These are phyloP conservation scores for Sebastes goodei DNA, from an alignment of 2,797 vertebrate species.

Conservation along the genomic window DNA sequence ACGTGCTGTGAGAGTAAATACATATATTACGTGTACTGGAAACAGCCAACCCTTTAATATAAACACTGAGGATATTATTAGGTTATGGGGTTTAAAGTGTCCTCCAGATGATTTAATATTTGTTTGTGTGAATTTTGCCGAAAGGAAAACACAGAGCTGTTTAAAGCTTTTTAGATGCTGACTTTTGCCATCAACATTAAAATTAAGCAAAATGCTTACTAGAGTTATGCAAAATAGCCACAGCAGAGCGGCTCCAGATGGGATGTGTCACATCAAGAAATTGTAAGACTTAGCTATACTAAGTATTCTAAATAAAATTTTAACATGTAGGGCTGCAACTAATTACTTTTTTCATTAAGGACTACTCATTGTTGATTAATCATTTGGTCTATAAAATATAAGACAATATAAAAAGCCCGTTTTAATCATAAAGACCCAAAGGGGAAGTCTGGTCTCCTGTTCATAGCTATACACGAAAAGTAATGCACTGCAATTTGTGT, in stretches of 20 bases:
- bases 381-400: background rate
- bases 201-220: conserved; percentile 2
- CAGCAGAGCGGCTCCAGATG: background rate
- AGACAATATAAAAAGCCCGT: background rate
- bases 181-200: background rate
- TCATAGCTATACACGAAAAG: no score
- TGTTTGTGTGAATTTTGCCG: background rate
- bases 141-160: background rate
- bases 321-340: background rate
- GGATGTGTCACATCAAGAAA: background rate
- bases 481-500: no score
- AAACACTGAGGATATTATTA: background rate
- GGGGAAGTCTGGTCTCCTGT: background rate
- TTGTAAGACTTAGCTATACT: background rate
- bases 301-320: background rate
- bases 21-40: background rate
- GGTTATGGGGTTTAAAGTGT: background rate
- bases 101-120: background rate
- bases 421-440: background rate
- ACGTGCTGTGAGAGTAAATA: background rate
- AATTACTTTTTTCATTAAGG: background rate
- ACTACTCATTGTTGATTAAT: background rate
- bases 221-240: background rate
- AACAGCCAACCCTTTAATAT: background rate
- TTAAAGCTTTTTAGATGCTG: conserved; percentile 1